Percentiles rank a stretch among this genome's conserved stretches.
phyloP scores from a whole-genome alignment of 2,888 invertebrate genomes.

The Pyralis farinalis region DNA sequence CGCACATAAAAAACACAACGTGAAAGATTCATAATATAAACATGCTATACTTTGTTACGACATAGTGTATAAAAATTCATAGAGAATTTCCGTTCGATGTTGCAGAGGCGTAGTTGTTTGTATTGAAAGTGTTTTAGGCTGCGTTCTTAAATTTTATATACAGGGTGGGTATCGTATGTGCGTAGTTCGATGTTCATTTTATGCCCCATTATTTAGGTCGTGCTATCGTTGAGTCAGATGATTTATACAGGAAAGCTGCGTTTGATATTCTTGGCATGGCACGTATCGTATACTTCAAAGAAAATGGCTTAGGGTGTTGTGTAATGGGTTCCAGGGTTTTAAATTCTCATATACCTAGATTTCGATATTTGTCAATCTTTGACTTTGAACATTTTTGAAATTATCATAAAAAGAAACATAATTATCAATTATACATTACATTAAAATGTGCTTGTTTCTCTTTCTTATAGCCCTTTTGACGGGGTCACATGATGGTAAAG shows the following conservation, averaged over 20 bases:
- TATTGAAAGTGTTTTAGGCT: slow-evolving; percentile 24
- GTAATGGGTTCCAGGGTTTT: slow-evolving; percentile 2
- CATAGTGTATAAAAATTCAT: slow-evolving; percentile 14
- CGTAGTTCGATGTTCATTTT: slow-evolving; percentile 36
- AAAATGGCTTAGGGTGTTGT: slow-evolving; percentile 14
- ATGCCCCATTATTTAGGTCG: slow-evolving; percentile 51
- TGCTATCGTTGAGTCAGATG: slow-evolving; percentile 33
- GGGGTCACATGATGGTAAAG: too few species aligned
- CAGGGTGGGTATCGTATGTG: slow-evolving; percentile 7
- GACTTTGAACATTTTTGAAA: too few species aligned
- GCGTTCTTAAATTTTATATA: slow-evolving; percentile 14
- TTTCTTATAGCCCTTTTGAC: too few species aligned
- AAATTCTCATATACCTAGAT: too few species aligned
- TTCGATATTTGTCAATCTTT: too few species aligned
- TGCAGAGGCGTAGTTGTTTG: slow-evolving; percentile 18
- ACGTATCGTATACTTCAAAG: slow-evolving; percentile 12
- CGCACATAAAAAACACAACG: slow-evolving; percentile 57
- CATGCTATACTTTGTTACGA: slow-evolving; percentile 23
- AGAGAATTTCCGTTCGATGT: slow-evolving; percentile 7
- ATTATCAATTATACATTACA: too few species aligned
- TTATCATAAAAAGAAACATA: too few species aligned
- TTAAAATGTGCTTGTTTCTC: too few species aligned
- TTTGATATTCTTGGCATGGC: slow-evolving; percentile 14
- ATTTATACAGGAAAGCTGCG: slow-evolving; percentile 25
- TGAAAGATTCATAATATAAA: slow-evolving; percentile 63